Evolutionary conservation across 2,888 invertebrate species (phyloP), one percentile per base, ranked within the genome.

Genomic region (Rhopalosiphum nymphaeae): DNA sequence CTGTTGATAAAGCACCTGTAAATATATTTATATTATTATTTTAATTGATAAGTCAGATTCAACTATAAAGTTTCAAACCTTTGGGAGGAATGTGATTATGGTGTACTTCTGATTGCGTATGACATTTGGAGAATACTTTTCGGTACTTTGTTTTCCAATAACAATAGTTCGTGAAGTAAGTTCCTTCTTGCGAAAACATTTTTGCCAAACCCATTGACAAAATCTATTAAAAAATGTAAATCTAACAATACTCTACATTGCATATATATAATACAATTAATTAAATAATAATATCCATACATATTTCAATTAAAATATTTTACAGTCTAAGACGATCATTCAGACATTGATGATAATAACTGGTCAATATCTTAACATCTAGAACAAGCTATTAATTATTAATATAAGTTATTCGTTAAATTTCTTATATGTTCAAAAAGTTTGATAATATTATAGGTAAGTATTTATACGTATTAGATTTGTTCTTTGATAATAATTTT

Each of bases 31-130:
- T 89, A 92, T 53, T 16, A 46, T 49, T 16, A 78, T 89, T 36
- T 85, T 78, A 78, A 42, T 44, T 25, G 36, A 86, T 78, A 9
- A 93, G 42, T 42, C 26, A 26, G 9, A 93, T 26, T 61, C 42
- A 21, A 42, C 9, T 36, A 78, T 89, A 26, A 42, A 84, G 11
- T 67, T 42, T 49, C 95, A 95, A 95, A 96, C 96, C 96, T 98
- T 96, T 10, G 98, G 98, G 95, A 98, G 96, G 96, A 98, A 98
- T 96, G 98, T 98, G 95, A 98, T 97, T 95, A 98, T 97, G 96
- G 98, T 99, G 96, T 99, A 99, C 97, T 99, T 99, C 96, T 98
- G 98, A 97, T 99, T 99, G 95, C 99, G 97, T 95, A 99, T 99
- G 95, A 98, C 98, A 96, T 99, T 99, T 94, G 98, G 97, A 94